Conservation (phyloP, 1,140 invertebrate genomes). For the Drosophila prosaltans region DNA sequence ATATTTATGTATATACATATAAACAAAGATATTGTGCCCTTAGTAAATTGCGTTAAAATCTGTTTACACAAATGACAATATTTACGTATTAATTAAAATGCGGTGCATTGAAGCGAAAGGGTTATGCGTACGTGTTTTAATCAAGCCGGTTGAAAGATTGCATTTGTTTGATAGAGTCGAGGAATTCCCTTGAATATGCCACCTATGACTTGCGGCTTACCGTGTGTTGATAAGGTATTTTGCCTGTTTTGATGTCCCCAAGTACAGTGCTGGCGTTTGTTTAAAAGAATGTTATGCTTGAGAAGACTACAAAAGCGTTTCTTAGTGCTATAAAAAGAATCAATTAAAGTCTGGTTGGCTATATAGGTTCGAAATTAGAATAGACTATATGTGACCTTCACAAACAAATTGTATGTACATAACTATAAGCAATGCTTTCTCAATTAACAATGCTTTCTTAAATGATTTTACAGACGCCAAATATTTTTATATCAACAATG, state of each 20-base stretch:
- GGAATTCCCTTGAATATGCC: conserved; percentile 24
- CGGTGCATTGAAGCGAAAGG: conserved; percentile 37
- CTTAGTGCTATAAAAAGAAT: conserved; percentile 1
- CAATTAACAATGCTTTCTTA: not conserved
- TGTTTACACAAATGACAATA: conserved; percentile 70
- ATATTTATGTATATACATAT: conserved; percentile 23
- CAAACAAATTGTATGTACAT: not conserved
- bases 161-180: conserved; percentile 9
- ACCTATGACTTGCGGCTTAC: not conserved
- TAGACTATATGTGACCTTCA: not conserved
- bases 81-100: conserved; percentile 72
- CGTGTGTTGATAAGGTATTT: conserved; percentile 15
- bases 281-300: not conserved
- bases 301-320: not conserved
- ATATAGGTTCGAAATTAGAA: not conserved
- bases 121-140: not conserved
- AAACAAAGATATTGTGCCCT: too few relatives aligned
- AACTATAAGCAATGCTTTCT: not conserved
- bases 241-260: conserved; percentile 1
- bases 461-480: too few relatives aligned
- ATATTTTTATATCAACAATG: too few relatives aligned
- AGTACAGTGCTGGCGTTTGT: conserved; percentile 19
- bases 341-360: not conserved
- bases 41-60: conserved; percentile 50
- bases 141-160: conserved; percentile 35